Evolutionary conservation across 2,888 invertebrate species (phyloP).

Genomic region (Ceraclea dissimilis): DNA sequence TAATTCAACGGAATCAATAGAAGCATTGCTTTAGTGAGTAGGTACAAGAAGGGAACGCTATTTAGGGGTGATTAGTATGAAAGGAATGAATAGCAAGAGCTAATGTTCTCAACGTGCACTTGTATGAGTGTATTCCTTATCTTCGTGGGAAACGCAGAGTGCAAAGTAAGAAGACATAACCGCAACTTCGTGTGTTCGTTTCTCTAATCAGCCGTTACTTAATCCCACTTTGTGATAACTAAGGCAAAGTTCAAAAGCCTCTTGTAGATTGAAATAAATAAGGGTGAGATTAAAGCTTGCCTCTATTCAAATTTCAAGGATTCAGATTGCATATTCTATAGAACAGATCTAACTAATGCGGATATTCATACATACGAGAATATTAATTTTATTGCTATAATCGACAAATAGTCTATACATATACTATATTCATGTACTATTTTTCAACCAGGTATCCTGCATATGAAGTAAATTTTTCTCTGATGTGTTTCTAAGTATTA

Average conservation of each 20-base stretch:
- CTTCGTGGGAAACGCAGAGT: neutral
- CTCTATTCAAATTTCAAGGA: neutral
- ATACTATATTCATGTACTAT: too few relatives aligned
- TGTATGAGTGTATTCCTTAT: neutral
- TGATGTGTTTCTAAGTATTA: too few relatives aligned
- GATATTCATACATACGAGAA: too few relatives aligned
- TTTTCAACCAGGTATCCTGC: too few relatives aligned
- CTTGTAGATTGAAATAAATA: neutral
- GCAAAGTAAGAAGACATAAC: neutral
- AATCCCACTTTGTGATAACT: conserved; percentile 1
- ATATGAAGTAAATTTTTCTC: too few relatives aligned
- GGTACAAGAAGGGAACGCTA: neutral
- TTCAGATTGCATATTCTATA: too few relatives aligned
- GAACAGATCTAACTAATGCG: too few relatives aligned
- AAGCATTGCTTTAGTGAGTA: too few relatives aligned
- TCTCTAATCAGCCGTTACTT: neutral
- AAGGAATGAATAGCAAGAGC: neutral
- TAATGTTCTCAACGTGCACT: neutral
- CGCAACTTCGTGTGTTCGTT: neutral
- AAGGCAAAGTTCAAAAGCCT: conserved; percentile 1
- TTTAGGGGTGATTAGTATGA: neutral
- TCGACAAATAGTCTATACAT: too few relatives aligned
- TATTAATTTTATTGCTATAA: too few relatives aligned
- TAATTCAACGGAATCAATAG: too few relatives aligned
- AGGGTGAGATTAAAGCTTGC: neutral